Percentiles rank a stretch among this genome's conserved stretches.
phyloP scores from a whole-genome alignment of 1,140 invertebrate genomes.

The Babylonia areolata region DNA sequence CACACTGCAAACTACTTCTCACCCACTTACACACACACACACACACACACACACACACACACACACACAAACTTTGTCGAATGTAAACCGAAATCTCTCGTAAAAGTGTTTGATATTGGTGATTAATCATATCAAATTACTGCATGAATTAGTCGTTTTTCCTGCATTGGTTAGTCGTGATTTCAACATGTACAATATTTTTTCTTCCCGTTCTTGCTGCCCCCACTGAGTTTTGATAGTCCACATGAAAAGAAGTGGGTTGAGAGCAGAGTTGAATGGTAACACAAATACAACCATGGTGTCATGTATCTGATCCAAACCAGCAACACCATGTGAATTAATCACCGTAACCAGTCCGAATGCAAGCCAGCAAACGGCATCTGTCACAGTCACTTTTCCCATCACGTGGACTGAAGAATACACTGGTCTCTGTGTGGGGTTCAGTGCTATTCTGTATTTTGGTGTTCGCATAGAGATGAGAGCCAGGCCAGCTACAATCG shows the following conservation, averaged over 20 bases:
- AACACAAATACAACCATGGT: neutral
- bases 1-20: too few relatives aligned
- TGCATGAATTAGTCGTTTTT: too few relatives aligned
- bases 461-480: conserved; percentile 41
- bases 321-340: too few relatives aligned
- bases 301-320: neutral
- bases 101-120: too few relatives aligned
- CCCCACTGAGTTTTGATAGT: neutral
- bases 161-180: neutral
- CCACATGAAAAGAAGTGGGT: neutral
- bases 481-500: conserved; percentile 45
- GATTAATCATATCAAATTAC: too few relatives aligned
- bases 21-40: too few relatives aligned
- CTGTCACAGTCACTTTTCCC: neutral
- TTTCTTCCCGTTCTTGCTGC: neutral
- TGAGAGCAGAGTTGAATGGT: too few relatives aligned
- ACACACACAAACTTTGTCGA: too few relatives aligned
- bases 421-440: neutral
- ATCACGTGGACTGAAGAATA: conserved; percentile 10
- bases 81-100: too few relatives aligned
- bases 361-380: neutral
- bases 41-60: too few relatives aligned
- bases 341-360: neutral
- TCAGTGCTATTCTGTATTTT: conserved; percentile 2
- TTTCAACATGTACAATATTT: neutral